Base-by-base conservation (phyloP, 2,888 invertebrate genomes). In the Leucoma salicis region DNA sequence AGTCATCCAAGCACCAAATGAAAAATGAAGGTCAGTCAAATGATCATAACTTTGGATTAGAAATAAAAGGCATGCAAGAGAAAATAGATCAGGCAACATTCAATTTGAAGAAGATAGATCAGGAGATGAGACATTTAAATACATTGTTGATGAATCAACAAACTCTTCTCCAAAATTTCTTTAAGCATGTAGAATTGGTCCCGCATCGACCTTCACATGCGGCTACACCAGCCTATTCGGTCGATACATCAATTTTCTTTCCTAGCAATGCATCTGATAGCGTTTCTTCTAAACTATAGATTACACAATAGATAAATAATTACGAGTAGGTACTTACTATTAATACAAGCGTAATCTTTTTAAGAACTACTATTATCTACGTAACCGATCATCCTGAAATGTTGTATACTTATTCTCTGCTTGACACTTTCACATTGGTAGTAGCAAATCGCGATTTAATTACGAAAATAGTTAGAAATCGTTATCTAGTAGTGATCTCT, bases 81-180 rank as follows among this genome's bases (percentile, higher is more conserved):
- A 94, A 94, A 70, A 91, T 94, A 12, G 94, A 94, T 50, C 93
- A 93, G 55, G 93, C 92, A 37, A 92, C 92, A 2, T 94, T 94
- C 58, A 92, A 94, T 66, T 90, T 94, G 50, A 94, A 94, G 68
- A 91, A 91, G 50, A 90, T 95, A 46, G 92, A 92, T 21, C 92
- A 92, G 64, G 94, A 94, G 73, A 91, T 94, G 66, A 91, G 91
- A 53, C 94, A 94, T 69, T 74, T 94, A 57, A 93, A 94, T 63
- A 90, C 77, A 0, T 49, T 90, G 39, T 42, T 90, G 24, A 67
- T 84, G 63, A 85, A 82, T 25, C 90, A 90, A 46, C 89, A 89
- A 39, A 71, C 68, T 34, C 57, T 88, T 41, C 43, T 90, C 31
- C 83, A 84, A 38, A 82, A 68, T 40, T 60, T 88, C 41, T 62